Percentiles rank a stretch among this genome's conserved stretches.
These are phyloP conservation scores for Eleginops maclovinus DNA, from an alignment of 2,113 vertebrate species.

Conservation along the genomic window DNA sequence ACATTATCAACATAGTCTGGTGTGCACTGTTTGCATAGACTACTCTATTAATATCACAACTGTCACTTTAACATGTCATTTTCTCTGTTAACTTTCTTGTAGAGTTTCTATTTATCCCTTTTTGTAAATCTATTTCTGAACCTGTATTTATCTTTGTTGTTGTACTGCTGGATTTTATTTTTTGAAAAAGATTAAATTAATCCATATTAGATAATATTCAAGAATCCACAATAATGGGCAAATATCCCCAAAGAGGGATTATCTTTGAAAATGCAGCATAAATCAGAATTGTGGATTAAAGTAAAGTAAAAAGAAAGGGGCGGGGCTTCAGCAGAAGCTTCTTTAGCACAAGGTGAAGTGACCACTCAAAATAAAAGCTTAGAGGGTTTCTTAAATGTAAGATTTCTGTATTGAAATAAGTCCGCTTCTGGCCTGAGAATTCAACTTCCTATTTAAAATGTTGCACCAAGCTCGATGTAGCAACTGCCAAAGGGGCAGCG, in stretches of 20 bases:
- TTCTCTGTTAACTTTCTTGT: neutral
- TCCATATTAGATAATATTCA: slow-evolving; percentile 24
- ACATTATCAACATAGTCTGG: neutral
- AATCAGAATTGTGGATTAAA: slow-evolving; percentile 33
- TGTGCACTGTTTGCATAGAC: neutral
- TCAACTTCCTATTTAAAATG: slow-evolving; percentile 63
- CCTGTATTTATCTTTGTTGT: neutral
- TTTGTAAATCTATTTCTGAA: too few relatives aligned
- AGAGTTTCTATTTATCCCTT: neutral
- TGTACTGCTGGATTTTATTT: neutral
- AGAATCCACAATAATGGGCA: slow-evolving; percentile 19
- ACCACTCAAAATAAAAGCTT: slow-evolving; percentile 11
- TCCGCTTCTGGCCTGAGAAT: slow-evolving; percentile 60
- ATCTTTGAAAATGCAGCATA: slow-evolving; percentile 9
- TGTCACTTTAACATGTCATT: neutral
- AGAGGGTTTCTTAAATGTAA: slow-evolving; percentile 19
- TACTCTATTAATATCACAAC: neutral
- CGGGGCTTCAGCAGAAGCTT: neutral
- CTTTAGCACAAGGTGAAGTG: slow-evolving; percentile 9
- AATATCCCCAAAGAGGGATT: slow-evolving; percentile 15
- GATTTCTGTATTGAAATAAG: slow-evolving; percentile 47
- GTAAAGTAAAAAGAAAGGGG: slow-evolving; percentile 9
- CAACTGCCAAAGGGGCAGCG: slow-evolving; percentile 63
- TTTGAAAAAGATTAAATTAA: slow-evolving; percentile 22
- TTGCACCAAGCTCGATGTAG: slow-evolving; percentile 58